These are phyloP conservation scores for Halocynthia roretzi DNA, from an alignment of 23 tunicate species.

Conservation along the genomic window DNA sequence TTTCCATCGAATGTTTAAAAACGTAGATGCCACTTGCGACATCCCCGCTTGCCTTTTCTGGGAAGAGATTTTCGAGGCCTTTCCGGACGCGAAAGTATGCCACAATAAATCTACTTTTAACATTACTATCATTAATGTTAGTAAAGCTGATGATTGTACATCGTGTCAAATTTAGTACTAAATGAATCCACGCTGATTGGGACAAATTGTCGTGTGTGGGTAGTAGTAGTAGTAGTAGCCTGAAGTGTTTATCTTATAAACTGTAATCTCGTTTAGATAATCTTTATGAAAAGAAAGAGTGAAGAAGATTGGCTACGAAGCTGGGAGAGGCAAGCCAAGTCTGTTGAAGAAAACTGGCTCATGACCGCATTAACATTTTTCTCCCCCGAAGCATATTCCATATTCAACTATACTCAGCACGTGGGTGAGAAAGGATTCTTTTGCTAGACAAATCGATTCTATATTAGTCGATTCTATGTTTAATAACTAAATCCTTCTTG, in stretches of 20 bases:
- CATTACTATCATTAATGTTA: too few species aligned
- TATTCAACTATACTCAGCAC: constrained; percentile 18
- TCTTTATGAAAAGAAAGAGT: constrained; percentile 1
- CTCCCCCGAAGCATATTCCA: constrained; percentile 14
- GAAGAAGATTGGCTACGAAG: constrained; percentile 24
- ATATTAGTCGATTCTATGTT: not conserved
- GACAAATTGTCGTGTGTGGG: not conserved
- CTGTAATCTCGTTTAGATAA: not conserved
- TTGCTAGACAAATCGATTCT: not conserved
- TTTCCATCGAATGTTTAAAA: constrained; percentile 20
- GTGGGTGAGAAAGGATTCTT: constrained; percentile 3
- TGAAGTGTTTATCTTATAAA: not conserved
- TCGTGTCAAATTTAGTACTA: not conserved
- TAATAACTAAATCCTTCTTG: not conserved
- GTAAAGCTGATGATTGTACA: too few species aligned
- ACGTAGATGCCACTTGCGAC: constrained; percentile 17
- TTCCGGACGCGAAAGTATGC: constrained; percentile 14
- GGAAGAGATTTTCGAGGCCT: constrained; percentile 25
- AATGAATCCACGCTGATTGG: not conserved
- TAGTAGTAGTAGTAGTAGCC: not conserved
- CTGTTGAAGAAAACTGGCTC: constrained; percentile 4
- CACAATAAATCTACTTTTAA: too few species aligned
- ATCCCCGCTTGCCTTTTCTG: constrained; percentile 17
- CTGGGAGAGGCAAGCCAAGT: constrained; percentile 18
- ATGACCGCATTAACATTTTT: constrained; percentile 17